Evolutionary conservation across 2,797 vertebrate species (phyloP), one percentile per base, ranked within the genome.

Genomic region (Dallia pectoralis): DNA sequence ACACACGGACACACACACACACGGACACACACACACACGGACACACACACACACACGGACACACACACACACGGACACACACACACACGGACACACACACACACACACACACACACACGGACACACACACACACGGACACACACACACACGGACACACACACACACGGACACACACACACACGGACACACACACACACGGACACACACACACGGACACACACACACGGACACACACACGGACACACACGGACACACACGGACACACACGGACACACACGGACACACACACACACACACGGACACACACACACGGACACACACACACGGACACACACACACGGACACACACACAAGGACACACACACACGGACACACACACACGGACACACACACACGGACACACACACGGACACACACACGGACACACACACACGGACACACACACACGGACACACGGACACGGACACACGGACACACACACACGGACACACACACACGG

Each of bases 301-400:
- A 40, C 36, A 6, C 36, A 40, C 36, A 40, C 36, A 40, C n/a
- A 40, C n/a, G n/a, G n/a, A n/a, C n/a, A n/a, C n/a, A n/a, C n/a
- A n/a, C n/a, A n/a, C n/a, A 9, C 36, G 9, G 9, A 40, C 9
- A 9, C 4, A 12, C 32, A n/a, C 7, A 16, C 18, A 69, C 4
- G 65, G 67, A 69, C 65, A 64, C 75, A 75, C 72, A n/a, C n/a
- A n/a, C n/a, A n/a, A n/a, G n/a, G 51, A 40, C 36, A 6, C 36
- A 40, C 36, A 40, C 36, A 40, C n/a, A 40, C n/a, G n/a, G n/a
- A n/a, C n/a, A n/a, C n/a, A n/a, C n/a, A n/a, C n/a, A n/a, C n/a
- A 9, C 36, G 9, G 9, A 40, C 9, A 9, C 4, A 12, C 32
- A n/a, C 7, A 16, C 18, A 69, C 4, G 65, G 67, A 69, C 65